Evolutionary conservation across 2,888 invertebrate genomes (phyloP), one percentile per base, ranked within the genome.

Genomic region (Lasioglossum calceatum): DNA sequence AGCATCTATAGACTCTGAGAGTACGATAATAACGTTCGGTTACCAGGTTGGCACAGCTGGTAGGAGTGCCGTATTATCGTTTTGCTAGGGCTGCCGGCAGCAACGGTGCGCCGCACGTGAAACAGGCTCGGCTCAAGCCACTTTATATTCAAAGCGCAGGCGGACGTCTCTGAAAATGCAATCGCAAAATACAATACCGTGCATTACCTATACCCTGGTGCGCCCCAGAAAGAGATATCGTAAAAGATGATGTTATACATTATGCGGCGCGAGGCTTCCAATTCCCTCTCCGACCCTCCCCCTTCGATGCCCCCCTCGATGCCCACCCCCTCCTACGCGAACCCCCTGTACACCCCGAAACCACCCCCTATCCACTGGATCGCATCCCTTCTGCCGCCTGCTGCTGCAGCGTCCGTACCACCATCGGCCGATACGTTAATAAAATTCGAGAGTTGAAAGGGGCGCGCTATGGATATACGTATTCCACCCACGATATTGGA

Each of bases 131-230:
- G 87, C 77, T 78, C 84, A 86, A 84, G 90, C 92, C 92, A 93
- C 93, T 95, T 95, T 94, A 93, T 94, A 95, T 95, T 95, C 94
- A 95, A 95, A 94, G 93, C 92, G 93, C 92, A 90, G 92, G 92
- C 93, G 93, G 93, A 93, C 94, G 93, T 94, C 93, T 94, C 93
- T 93, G 94, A 94, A 94, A 95, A 95, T 94, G 94, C 95, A 94
- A 95, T 95, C 94, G 94, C 94, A 94, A 94, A 94, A 94, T 94
- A 94, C 95, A 95, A 95, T 94, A 94, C 93, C 93, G 90, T 93
- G 93, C 93, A 93, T 93, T 94, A 94, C 94, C 92, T 92, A 93
- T 93, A 93, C 90, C 90, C 92, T 85, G 81, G 85, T 86, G 86
- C 91, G 90, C 90, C 88, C 88, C 86, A 89, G 91, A 92, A 93